Conservation (phyloP, 2,888 invertebrate genomes). For the Alviniconcha strummeri region DNA sequence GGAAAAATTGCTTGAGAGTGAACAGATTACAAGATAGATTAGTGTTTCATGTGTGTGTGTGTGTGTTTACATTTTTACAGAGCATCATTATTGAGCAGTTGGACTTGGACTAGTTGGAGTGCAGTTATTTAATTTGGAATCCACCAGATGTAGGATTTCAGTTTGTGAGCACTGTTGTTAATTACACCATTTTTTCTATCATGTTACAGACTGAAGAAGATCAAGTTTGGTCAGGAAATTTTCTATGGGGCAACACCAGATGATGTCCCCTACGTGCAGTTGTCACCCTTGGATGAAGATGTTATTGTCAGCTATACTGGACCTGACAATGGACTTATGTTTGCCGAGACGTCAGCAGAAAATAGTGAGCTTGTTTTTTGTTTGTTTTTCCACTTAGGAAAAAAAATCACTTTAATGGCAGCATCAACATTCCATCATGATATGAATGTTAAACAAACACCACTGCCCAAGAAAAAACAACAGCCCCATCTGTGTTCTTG, state of each 20-base stretch:
- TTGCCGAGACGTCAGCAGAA: conserved; percentile 74
- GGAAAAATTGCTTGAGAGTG: no score
- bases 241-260: conserved; percentile 83
- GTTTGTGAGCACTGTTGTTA: background rate
- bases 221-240: conserved; percentile 71
- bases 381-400: no score
- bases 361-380: conserved; percentile 36
- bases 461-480: background rate
- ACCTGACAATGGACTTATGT: conserved; percentile 86
- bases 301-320: conserved; percentile 86
- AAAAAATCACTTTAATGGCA: no score
- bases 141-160: no score
- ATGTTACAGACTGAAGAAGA: conserved; percentile 42
- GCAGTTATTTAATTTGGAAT: no score
- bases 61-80: no score
- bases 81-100: no score
- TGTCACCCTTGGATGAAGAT: conserved; percentile 76
- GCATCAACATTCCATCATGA: background rate
- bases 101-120: no score
- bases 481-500: background rate
- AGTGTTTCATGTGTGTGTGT: background rate
- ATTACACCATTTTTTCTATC: background rate
- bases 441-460: background rate
- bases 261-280: conserved; percentile 79
- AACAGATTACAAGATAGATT: no score